A percentile compares a stretch with the other conserved stretches of the same genome.
phyloP scores from a whole-genome alignment of 2,888 invertebrate species.

The Tinea semifulvella region DNA sequence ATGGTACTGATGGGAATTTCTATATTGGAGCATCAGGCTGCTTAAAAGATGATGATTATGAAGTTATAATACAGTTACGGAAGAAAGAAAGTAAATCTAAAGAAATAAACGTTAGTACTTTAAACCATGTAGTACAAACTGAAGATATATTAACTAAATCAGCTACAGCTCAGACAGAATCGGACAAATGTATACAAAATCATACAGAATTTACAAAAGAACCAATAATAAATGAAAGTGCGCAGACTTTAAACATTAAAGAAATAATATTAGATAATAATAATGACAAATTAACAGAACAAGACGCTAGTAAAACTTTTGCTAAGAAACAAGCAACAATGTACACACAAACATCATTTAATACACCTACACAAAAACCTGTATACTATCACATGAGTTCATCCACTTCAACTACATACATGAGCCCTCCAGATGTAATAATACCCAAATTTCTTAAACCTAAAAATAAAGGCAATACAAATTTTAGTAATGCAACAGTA shows the following conservation, averaged over 20 bases:
- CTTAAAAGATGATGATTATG: slow-evolving; percentile 47
- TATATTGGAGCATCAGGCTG: slow-evolving; percentile 48
- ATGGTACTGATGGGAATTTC: slow-evolving; percentile 34
- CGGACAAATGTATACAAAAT: too few species aligned
- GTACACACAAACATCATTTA: slow-evolving; percentile 44
- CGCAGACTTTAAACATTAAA: too few species aligned
- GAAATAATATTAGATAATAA: too few species aligned
- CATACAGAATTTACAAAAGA: too few species aligned
- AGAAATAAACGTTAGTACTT: neutral
- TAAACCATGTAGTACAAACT: neutral
- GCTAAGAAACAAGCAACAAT: slow-evolving; percentile 23
- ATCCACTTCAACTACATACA: slow-evolving; percentile 58
- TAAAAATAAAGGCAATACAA: neutral
- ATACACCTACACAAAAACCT: slow-evolving; percentile 34
- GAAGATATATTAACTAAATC: neutral
- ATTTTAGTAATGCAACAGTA: neutral
- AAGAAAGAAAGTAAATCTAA: slow-evolving; percentile 34
- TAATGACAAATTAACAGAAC: too few species aligned
- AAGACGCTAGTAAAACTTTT: too few species aligned
- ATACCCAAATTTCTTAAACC: neutral
- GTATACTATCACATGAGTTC: slow-evolving; percentile 52
- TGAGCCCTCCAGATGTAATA: slow-evolving; percentile 55
- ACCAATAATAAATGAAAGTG: too few species aligned
- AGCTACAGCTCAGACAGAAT: neutral
- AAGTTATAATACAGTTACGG: slow-evolving; percentile 52